Conservation (phyloP, 2,113 vertebrate genomes). For the Lepidothrix coronata region DNA sequence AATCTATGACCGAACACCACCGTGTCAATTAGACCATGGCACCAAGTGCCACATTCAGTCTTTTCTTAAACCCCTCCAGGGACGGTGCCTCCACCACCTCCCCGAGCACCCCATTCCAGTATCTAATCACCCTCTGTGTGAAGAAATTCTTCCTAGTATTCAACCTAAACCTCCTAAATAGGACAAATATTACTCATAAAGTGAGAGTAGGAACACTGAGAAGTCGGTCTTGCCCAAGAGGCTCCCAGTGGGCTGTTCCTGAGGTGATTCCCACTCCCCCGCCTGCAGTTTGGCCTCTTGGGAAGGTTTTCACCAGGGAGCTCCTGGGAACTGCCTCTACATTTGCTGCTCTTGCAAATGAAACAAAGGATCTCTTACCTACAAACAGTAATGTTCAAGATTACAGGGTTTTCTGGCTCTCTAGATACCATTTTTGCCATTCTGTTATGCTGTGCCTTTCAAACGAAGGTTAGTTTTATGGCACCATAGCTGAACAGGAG, state of each 20-base stretch:
- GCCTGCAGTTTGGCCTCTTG: fast-evolving
- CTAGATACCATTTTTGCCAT: not conserved
- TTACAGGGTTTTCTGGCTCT: not conserved
- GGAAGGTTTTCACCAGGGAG: not conserved
- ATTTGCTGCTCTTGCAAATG: not conserved
- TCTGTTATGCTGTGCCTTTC: not conserved
- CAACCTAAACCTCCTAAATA: not conserved
- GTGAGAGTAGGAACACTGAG: fast-evolving
- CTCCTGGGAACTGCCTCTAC: too few relatives aligned
- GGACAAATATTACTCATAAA: fast-evolving
- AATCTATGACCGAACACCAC: not conserved
- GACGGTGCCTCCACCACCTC: not conserved
- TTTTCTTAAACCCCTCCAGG: too few relatives aligned
- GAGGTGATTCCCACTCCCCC: not conserved
- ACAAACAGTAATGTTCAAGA: not conserved
- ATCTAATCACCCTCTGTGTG: too few relatives aligned
- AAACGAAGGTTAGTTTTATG: not conserved
- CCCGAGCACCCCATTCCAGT: too few relatives aligned
- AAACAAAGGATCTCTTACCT: not conserved
- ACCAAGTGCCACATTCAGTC: not conserved
- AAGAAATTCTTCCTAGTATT: not conserved
- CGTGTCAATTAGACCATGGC: fast-evolving
- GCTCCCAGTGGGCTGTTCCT: not conserved
- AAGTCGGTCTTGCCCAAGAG: not conserved
- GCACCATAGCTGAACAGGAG: not conserved